phyloP scores from a whole-genome alignment of 2,797 vertebrate species.

The Meriones psammophilus region DNA sequence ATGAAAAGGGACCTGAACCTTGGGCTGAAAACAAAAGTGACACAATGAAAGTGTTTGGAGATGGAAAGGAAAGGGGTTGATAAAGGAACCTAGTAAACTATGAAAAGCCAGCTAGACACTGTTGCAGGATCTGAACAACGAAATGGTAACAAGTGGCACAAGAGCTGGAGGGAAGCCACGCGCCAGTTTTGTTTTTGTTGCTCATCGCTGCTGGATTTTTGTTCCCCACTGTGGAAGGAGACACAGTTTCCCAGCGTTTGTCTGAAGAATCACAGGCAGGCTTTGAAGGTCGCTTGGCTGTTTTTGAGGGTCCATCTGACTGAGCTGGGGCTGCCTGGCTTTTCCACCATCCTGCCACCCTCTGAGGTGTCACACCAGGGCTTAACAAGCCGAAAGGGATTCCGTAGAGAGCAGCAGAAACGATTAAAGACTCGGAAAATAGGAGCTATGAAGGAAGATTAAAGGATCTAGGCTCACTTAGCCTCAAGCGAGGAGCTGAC shows the following conservation, averaged over 20 bases:
- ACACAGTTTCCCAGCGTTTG: no score
- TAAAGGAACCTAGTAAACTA: neutral
- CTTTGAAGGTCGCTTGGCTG: neutral
- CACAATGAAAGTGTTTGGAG: no score
- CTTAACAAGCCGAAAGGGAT: slow-evolving; percentile 64
- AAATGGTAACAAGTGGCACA: rapidly evolving
- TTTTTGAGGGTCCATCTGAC: neutral
- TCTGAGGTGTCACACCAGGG: slow-evolving; percentile 36
- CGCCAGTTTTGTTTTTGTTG: neutral
- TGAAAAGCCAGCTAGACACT: rapidly evolving
- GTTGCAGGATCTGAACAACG: rapidly evolving
- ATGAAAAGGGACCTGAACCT: neutral
- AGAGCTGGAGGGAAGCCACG: rapidly evolving
- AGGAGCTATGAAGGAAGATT: slow-evolving; percentile 78
- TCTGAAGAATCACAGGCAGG: neutral
- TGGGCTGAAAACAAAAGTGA: neutral
- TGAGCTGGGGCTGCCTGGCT: neutral
- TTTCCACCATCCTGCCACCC: neutral
- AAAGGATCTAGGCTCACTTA: slow-evolving; percentile 79
- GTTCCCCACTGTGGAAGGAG: rapidly evolving
- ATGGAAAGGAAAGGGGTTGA: neutral
- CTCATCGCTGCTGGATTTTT: rapidly evolving
- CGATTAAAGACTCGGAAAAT: slow-evolving; percentile 77
- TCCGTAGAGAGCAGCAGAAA: slow-evolving; percentile 74
- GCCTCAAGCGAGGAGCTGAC: slow-evolving; percentile 67